Evolutionary conservation across 2,797 vertebrate species (phyloP).

Genomic region (Dryobates pubescens): DNA sequence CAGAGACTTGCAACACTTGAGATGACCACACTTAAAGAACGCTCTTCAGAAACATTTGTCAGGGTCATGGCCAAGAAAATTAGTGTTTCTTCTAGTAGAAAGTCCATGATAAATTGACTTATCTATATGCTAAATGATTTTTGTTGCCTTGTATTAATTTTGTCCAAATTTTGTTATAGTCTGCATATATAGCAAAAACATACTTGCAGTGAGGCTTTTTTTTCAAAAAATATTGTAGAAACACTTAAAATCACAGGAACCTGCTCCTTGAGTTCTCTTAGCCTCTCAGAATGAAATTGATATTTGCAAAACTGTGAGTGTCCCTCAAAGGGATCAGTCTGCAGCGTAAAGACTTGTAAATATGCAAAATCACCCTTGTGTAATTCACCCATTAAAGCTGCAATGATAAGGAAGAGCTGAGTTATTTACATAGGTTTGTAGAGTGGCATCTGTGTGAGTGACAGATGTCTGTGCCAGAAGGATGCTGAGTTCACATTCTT

Average conservation of each 20-base stretch:
- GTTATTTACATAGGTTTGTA: constrained; percentile 60
- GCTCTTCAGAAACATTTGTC: constrained; percentile 87
- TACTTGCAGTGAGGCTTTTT: neutral
- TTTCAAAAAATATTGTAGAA: neutral
- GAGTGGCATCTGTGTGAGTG: constrained; percentile 71
- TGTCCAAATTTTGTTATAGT: constrained; percentile 76
- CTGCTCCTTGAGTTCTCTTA: constrained; percentile 1
- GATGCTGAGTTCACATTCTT: constrained; percentile 56
- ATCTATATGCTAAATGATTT: constrained; percentile 98
- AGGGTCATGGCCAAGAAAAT: constrained; percentile 91
- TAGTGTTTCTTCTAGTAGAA: constrained; percentile 95
- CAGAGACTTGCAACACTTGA: constrained; percentile 82
- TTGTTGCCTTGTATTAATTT: constrained; percentile 82
- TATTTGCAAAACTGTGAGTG: neutral
- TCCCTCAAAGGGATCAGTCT: constrained; percentile 15
- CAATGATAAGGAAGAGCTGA: constrained; percentile 5
- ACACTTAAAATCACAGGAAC: constrained; percentile 16
- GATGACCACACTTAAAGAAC: constrained; percentile 87
- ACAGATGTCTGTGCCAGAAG: constrained; percentile 76
- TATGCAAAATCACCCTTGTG: constrained; percentile 43
- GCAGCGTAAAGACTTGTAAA: constrained; percentile 13
- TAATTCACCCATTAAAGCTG: constrained; percentile 27
- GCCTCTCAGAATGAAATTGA: constrained; percentile 23
- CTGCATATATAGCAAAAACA: constrained; percentile 73
- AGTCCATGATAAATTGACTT: constrained; percentile 96